Evolutionary conservation across 2,797 vertebrate genomes (phyloP).

Genomic region (Melanotaenia maccullochi): DNA sequence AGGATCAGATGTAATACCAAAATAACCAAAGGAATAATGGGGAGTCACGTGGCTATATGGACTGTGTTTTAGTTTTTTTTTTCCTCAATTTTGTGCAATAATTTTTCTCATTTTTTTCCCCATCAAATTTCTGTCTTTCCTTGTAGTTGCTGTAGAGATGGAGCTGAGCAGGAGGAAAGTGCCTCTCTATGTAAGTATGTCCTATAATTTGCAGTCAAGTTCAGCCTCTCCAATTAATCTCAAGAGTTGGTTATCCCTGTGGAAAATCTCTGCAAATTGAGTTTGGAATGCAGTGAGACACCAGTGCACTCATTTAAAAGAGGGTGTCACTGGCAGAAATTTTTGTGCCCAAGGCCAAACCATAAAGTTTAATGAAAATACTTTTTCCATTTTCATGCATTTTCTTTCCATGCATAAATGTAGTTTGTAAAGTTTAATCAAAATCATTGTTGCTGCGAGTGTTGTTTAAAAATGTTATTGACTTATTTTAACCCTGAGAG

Average conservation of each 20-base stretch:
- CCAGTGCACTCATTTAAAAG: slow-evolving; percentile 25
- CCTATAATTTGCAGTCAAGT: slow-evolving; percentile 30
- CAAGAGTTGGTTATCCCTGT: slow-evolving; percentile 27
- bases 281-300: slow-evolving; percentile 30
- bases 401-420: too few relatives aligned
- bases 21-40: slow-evolving; percentile 36
- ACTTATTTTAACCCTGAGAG: neutral
- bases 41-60: slow-evolving; percentile 31
- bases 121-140: slow-evolving; percentile 18
- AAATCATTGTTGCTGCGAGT: neutral
- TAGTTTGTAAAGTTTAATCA: neutral
- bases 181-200: slow-evolving; percentile 90
- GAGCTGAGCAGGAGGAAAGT: slow-evolving; percentile 90
- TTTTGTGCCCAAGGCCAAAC: slow-evolving; percentile 7
- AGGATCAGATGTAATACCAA: slow-evolving; percentile 45
- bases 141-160: slow-evolving; percentile 84
- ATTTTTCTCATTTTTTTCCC: neutral
- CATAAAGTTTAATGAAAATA: neutral
- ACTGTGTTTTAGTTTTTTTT: neutral
- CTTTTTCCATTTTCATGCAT: neutral
- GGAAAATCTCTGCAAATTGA: slow-evolving; percentile 57
- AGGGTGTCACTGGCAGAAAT: neutral
- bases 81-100: slow-evolving; percentile 12
- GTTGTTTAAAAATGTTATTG: too few relatives aligned
- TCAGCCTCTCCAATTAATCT: slow-evolving; percentile 37